Conservation (phyloP, 2,888 invertebrate genomes). For the Nomada fucata region DNA sequence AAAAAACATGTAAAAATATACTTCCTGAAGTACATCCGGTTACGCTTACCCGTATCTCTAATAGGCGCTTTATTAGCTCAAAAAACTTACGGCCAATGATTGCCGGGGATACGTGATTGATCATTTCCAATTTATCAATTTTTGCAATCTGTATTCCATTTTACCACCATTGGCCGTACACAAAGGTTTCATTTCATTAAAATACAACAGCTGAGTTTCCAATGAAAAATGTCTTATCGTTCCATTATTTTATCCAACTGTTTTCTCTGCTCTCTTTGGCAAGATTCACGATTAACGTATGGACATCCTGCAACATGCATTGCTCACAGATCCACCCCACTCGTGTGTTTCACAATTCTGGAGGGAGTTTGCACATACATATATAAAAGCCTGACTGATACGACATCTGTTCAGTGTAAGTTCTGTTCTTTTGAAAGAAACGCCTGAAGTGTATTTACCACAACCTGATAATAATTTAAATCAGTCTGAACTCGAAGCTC, state of each 20-base stretch:
- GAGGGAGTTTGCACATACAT: constrained; percentile 35
- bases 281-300: constrained; percentile 4
- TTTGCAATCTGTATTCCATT: constrained; percentile 1
- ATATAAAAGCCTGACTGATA: constrained; percentile 65
- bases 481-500: constrained; percentile 9
- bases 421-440: constrained; percentile 34
- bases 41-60: constrained; percentile 13
- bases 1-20: background rate
- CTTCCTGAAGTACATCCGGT: background rate
- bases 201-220: constrained; percentile 10
- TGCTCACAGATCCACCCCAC: constrained; percentile 38
- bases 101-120: background rate
- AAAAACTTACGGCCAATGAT: background rate
- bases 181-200: background rate
- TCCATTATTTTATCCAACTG: constrained; percentile 1
- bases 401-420: constrained; percentile 41
- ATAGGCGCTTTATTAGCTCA: constrained; percentile 7
- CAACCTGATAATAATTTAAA: constrained; percentile 39
- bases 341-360: constrained; percentile 21
- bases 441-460: constrained; percentile 25
- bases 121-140: constrained; percentile 12
- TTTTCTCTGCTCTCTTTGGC: background rate
- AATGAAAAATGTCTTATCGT: constrained; percentile 5
- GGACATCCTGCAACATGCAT: background rate
- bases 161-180: too few relatives aligned